Evolutionary conservation across 92 coral and sea anemone genomes (phyloP), one percentile per base, ranked within the genome.

Genomic region (Pocillopora meandrina): DNA sequence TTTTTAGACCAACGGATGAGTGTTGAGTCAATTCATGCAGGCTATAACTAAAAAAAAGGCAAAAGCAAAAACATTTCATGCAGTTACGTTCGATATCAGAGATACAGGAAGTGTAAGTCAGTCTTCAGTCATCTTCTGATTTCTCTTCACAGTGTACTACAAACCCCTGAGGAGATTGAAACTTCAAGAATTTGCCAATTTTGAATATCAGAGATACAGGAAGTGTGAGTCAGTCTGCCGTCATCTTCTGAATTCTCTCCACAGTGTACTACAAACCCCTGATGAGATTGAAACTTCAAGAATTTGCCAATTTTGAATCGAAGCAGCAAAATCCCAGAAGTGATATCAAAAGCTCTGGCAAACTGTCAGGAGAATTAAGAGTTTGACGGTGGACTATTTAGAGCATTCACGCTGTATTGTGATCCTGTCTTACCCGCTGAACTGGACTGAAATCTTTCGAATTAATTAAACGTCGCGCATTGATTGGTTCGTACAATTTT

Each of bases 401-500:
- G 12, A 65, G 12, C 12, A 11, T 31, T n/a, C 70, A 19, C 13
- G 12, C 12, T 21, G 55, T 16, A 34, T 49, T 74, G 52, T 74
- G 35, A 10, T 52, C 60, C 21, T 56, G 78, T 56, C 21, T 74
- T 55, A 74, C 42, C 12, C 11, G 78, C 17, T 26, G 13, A 49
- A 55, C 10, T 56, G 18, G 20, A 49, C 34, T 33, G 15, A 20
- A 74, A 52, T 2, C 35, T 52, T 18, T 17, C 19, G 60, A 74
- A 74, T 77, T 61, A 33, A 9, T 19, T 42, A 42, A 42, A 78
- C 9, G 10, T 10, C 72, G 73, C 57, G 26, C 12, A 5, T 9
- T 81, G 77, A 81, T 71, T 81, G 85, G 85, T 21, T 59, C 68
- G 0, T 65, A 14, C 4, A 0, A 21, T 35, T 79, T 65, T 34